Evolutionary conservation across 2,797 vertebrate genomes (phyloP), one percentile per base, ranked within the genome.

Genomic region (Benthosema pterotum): DNA sequence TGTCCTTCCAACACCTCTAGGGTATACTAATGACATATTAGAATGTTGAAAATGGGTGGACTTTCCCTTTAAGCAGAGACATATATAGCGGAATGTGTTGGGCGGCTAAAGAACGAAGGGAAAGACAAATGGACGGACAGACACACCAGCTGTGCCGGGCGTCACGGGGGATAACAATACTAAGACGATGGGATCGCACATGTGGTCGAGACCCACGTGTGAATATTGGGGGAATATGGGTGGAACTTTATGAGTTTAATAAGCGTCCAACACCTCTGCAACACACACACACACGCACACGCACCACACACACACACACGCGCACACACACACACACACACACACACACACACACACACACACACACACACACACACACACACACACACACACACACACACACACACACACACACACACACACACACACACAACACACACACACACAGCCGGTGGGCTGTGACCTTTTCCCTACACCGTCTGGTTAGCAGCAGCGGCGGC

Each of bases 161-260:
- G 22, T 13, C 49, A 58, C 17, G 67, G 60, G 70, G 72, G 71
- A 69, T 67, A n/a, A n/a, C n/a, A n/a, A n/a, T n/a, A n/a, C n/a
- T n/a, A 76, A 76, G 67, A 67, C 45, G 65, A 47, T 67, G 78
- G 71, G 71, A 69, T 74, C 65, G 69, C 79, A 79, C 58, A 87
- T 86, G 77, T 82, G 86, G 85, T 69, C 38, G 51, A 78, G 79
- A 78, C 67, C 78, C 71, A 71, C 78, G 56, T 56, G 80, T 79
- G 79, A 66, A 70, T 46, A 56, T 18, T 84, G 63, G 69, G 54
- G n/a, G n/a, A n/a, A n/a, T n/a, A 81, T 63, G 43, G 63, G 63
- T 67, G 71, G 65, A 69, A 72, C 75, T 88, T 83, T 60, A 85
- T 86, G 75, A 73, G 50, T 4, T 66, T 67, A 57, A 65, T 75